Percentiles rank a stretch among this genome's conserved stretches.
These are phyloP conservation scores for Manis pentadactyla DNA, from an alignment of 2,797 vertebrate species.

Conservation along the genomic window DNA sequence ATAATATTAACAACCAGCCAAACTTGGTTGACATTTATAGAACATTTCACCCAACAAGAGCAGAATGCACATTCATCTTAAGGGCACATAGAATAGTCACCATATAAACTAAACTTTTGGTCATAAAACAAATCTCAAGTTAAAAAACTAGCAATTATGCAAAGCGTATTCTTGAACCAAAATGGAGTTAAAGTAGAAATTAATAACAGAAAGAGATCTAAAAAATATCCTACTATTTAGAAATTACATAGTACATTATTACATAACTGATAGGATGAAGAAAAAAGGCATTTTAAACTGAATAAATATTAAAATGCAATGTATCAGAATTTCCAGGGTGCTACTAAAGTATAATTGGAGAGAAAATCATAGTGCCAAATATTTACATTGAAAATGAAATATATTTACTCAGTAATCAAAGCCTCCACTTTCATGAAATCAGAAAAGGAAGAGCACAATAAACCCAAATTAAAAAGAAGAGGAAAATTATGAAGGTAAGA, in stretches of 20 bases:
- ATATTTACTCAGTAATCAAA: background rate
- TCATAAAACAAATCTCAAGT: background rate
- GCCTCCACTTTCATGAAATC: background rate
- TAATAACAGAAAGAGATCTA: background rate
- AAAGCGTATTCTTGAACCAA: background rate
- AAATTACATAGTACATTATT: background rate
- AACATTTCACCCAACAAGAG: rapidly evolving
- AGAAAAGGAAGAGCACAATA: background rate
- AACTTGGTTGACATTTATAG: background rate
- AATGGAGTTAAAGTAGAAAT: background rate
- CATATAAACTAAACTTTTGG: background rate
- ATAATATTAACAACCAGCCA: background rate
- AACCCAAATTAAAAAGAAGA: background rate
- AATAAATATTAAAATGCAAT: background rate
- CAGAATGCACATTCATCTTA: background rate
- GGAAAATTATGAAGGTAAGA: background rate
- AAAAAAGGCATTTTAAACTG: background rate
- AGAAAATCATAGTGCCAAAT: background rate
- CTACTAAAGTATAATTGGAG: background rate
- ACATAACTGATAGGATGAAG: background rate
- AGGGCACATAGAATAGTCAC: background rate
- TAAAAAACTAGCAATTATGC: background rate
- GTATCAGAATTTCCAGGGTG: background rate
- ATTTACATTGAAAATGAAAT: background rate
- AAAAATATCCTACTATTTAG: background rate